Base-by-base conservation (phyloP, 1,140 invertebrate genomes). In the Drosophila truncata region DNA sequence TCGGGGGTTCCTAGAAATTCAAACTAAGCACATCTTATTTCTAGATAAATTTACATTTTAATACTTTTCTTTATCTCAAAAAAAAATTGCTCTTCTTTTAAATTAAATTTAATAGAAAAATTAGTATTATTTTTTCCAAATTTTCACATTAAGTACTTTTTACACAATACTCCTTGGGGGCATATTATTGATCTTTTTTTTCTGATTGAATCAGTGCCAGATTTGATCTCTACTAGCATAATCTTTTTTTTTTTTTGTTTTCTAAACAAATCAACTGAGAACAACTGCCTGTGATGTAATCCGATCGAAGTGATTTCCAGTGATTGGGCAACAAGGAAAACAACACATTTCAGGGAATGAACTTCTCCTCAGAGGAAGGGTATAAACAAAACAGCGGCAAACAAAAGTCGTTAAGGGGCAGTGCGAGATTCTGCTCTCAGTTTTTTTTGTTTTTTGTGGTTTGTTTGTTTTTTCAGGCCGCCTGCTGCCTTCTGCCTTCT, bases 381-480 rank as follows among this genome's bases (percentile, higher is more conserved):
- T 46, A 72, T 72, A 41, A 63, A 80, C 50, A 78, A 65, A 72
- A 55, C 33, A 59, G 35, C 33, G 57, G 67, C 77, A 52, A 80
- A 75, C 80, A 47, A 77, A 80, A 84, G 82, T 86, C 82, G 78
- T 81, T 78, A 83, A 82, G 80, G 70, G 62, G 58, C 70, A 73
- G 65, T 42, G 42, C 31, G 5, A 37, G 29, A 42, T 63, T 35
- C 27, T 33, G 16, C 31, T 23, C 31, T 10, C 31, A 9, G 8
- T 6, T 58, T 1, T 31, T 33, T 20, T 42, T 18, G 13, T 31
- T 44, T 39, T 58, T 25, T 61, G 39, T 41, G 39, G 61, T 70
- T 71, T 72, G 41, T 71, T 50, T 60, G 52, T 80, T 84, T 84
- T 84, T 80, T 73, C 62, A 44, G 73, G 71, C 71, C 60, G 69